Evolutionary conservation across 2,888 invertebrate species (phyloP), one percentile per base, ranked within the genome.

Genomic region (Phorcus lineatus): DNA sequence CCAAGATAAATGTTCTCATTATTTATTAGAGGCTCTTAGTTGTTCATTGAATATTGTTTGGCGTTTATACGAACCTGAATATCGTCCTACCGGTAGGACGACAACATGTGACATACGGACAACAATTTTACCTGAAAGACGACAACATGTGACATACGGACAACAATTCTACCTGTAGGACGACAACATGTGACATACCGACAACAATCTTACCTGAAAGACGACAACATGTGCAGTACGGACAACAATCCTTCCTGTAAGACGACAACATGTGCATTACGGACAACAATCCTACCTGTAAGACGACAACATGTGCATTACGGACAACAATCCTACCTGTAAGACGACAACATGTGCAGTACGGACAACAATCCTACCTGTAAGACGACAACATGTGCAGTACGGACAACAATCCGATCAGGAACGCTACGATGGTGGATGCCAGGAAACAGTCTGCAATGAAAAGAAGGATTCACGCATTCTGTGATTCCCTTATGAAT

Each of bases 361-460:
- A 31, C 31, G 11, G 54, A 17, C 22, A 79, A 28, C 62, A 77
- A 11, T 40, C 67, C 9, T 81, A 87, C 87, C 86, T 86, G 81
- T 86, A 87, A 17, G 85, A 85, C 1, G 85, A 77, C 66, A 87
- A 62, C 78, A 82, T 85, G 53, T 86, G 85, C 16, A 86, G 24
- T 31, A 87, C 84, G 19, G 81, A 80, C 0, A 87, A 6, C 6
- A 84, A 13, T 19, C 83, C 81, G 6, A 83, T 62, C 0, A 80
- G 19, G 52, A 80, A 80, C 0, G 83, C 82, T 11, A 82, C 22
- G 3, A 53, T 76, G 11, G 84, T 13, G 0, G 87, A 78, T 2
- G 81, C 74, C 7, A 85, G 40, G 16, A 83, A 80, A 67, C 83
- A 81, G 0, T 76, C 87, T 87, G 83, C 67, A 86, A 85, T 36